Conservation (phyloP, 2,113 vertebrate genomes). For the Sapayoa aenigma region DNA sequence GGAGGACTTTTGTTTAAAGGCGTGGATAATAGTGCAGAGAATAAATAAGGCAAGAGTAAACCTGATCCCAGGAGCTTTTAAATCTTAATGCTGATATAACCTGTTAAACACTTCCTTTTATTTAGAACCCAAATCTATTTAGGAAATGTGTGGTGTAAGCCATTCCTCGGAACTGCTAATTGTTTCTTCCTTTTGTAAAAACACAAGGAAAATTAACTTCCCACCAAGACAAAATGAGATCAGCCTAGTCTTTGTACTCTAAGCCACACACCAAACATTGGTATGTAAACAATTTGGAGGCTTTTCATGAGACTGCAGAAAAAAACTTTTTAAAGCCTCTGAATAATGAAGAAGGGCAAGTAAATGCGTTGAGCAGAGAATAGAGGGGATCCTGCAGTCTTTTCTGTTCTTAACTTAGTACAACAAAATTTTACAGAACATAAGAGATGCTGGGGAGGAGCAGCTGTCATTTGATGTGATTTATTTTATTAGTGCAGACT, state of each 20-base stretch:
- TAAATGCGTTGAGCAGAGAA: background rate
- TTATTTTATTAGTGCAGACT: slow-evolving; percentile 55
- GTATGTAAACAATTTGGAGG: slow-evolving; percentile 25
- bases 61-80: background rate
- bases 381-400: background rate
- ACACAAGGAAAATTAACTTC: slow-evolving; percentile 49
- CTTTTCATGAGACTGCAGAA: background rate
- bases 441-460: slow-evolving; percentile 28
- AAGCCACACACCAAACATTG: slow-evolving; percentile 1
- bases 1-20: background rate
- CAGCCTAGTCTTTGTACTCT: slow-evolving; percentile 38
- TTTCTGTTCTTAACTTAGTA: background rate
- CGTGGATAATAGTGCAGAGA: background rate
- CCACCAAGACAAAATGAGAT: background rate
- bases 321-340: background rate
- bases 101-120: slow-evolving; percentile 17
- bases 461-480: slow-evolving; percentile 60
- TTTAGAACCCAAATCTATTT: slow-evolving; percentile 17
- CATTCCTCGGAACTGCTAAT: background rate
- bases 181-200: slow-evolving; percentile 40
- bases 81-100: slow-evolving; percentile 2
- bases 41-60: background rate
- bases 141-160: slow-evolving; percentile 14
- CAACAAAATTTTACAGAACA: slow-evolving; percentile 4
- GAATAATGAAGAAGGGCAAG: background rate